Conservation (phyloP, 1,140 invertebrate species). For the Subanguina moxae region DNA sequence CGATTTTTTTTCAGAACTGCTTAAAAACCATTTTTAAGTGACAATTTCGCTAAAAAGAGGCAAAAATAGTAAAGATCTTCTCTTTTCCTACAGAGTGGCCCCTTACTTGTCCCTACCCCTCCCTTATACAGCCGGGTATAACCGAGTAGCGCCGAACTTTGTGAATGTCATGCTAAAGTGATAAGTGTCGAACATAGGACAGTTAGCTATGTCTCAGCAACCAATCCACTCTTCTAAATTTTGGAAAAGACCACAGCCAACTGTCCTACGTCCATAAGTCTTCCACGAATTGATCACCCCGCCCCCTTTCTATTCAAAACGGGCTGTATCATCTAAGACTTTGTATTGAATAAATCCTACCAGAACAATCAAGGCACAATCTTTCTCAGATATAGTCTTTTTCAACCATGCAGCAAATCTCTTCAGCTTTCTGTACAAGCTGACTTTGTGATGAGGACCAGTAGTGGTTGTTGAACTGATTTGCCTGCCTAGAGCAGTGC, state of each 20-base stretch:
- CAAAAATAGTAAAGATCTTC: no score
- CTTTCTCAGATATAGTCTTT: conserved; percentile 39
- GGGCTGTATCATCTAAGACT: no score
- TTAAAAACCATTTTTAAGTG: no score
- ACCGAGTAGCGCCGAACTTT: neutral
- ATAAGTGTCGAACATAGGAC: neutral
- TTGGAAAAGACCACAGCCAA: no score
- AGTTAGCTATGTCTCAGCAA: no score
- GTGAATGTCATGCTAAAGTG: neutral
- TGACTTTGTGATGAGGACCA: conserved; percentile 40
- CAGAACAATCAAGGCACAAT: conserved; percentile 46
- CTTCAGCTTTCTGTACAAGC: conserved; percentile 35
- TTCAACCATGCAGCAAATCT: conserved; percentile 31
- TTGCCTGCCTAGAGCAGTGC: conserved; percentile 16
- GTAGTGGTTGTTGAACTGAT: neutral
- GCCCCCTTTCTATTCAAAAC: no score
- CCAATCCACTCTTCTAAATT: no score
- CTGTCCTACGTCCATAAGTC: no score
- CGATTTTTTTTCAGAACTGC: neutral
- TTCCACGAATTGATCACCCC: no score
- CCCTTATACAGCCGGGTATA: neutral
- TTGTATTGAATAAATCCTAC: conserved; percentile 29
- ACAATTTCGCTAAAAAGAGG: no score
- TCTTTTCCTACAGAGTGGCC: no score
- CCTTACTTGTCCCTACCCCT: no score